A percentile compares a stretch with the other conserved stretches of the same genome.
phyloP scores from a whole-genome alignment of 2,888 invertebrate species.

The Subacronicta megacephala region DNA sequence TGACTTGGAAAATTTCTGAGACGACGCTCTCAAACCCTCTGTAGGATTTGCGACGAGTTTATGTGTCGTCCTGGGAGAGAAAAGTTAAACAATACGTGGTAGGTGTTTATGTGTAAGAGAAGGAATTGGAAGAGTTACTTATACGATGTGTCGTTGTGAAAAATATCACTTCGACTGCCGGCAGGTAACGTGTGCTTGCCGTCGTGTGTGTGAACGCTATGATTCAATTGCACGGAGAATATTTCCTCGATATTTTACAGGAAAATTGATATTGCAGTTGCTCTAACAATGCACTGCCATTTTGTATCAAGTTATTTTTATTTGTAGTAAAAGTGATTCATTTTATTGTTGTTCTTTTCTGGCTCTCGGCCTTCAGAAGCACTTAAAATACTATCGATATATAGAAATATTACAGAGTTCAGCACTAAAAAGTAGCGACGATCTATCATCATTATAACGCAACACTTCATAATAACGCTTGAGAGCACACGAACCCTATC shows the following conservation, averaged over 20 bases:
- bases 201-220: constrained; percentile 38
- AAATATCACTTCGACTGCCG: constrained; percentile 34
- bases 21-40: constrained; percentile 71
- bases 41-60: constrained; percentile 80
- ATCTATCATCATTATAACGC: constrained; percentile 46
- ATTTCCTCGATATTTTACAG: constrained; percentile 44
- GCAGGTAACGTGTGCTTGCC: constrained; percentile 28
- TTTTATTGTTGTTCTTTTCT: constrained; percentile 2
- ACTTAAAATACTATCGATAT: constrained; percentile 44
- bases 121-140: constrained; percentile 63
- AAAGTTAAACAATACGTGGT: constrained; percentile 76
- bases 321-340: constrained; percentile 1
- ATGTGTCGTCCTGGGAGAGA: constrained; percentile 71
- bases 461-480: constrained; percentile 35
- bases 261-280: constrained; percentile 55
- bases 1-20: constrained; percentile 79
- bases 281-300: constrained; percentile 11
- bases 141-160: constrained; percentile 41
- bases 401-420: constrained; percentile 11
- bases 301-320: constrained; percentile 6
- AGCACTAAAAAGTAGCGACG: constrained; percentile 9
- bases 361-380: background rate
- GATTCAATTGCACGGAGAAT: constrained; percentile 56
- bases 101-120: constrained; percentile 64
- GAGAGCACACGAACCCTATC: constrained; percentile 29